These are phyloP conservation scores for Ctenomys sociabilis DNA, from an alignment of 2,113 vertebrate genomes.

Conservation along the genomic window DNA sequence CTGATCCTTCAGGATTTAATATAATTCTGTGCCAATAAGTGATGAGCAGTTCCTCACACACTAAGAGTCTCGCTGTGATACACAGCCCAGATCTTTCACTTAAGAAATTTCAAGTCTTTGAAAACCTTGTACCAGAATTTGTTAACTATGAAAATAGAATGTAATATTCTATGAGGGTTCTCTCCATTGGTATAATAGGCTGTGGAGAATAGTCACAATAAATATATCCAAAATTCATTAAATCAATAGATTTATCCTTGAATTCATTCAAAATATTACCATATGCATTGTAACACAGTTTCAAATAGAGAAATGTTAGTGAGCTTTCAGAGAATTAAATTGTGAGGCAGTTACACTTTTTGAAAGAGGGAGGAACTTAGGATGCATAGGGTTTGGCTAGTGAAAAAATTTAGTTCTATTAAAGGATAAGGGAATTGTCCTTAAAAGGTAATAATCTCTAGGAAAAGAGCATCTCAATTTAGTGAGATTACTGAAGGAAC, in stretches of 20 bases:
- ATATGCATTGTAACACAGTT: not conserved
- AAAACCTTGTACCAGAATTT: not conserved
- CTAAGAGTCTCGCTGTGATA: not conserved
- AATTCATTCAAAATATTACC: not conserved
- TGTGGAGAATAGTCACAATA: not conserved
- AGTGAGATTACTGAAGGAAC: not conserved
- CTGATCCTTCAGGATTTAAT: not conserved
- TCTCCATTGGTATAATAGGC: not conserved
- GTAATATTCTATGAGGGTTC: not conserved
- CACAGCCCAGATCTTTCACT: not conserved
- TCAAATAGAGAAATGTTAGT: not conserved
- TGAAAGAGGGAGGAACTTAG: not conserved
- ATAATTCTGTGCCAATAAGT: not conserved
- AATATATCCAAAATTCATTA: not conserved
- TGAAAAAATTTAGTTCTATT: not conserved
- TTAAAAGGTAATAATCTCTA: not conserved
- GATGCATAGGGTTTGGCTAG: not conserved
- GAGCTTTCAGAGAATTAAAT: not conserved
- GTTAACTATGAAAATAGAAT: not conserved
- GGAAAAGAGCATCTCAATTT: not conserved
- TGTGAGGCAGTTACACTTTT: not conserved
- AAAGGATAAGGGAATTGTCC: not conserved
- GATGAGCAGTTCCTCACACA: not conserved
- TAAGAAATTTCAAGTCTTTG: not conserved
- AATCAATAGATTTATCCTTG: not conserved